These are phyloP conservation scores for Paramormyrops kingsleyae DNA, from an alignment of 2,113 vertebrate genomes.

Conservation along the genomic window DNA sequence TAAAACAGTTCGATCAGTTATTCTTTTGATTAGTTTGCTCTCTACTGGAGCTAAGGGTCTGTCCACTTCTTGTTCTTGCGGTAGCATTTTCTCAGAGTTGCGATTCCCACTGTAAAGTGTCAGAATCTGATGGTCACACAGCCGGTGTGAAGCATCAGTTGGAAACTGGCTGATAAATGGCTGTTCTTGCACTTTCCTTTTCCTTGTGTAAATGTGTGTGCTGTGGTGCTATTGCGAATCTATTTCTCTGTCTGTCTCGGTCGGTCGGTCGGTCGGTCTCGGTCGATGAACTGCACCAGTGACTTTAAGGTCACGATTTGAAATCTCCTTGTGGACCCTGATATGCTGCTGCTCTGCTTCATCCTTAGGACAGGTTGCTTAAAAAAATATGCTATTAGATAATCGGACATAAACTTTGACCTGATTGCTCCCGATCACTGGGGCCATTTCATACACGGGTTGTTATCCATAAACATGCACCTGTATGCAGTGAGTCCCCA, in stretches of 20 bases:
- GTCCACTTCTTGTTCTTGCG: background rate
- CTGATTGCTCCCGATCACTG: background rate
- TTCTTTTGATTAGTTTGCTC: background rate
- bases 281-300: background rate
- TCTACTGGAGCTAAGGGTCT: background rate
- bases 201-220: background rate
- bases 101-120: background rate
- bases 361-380: background rate
- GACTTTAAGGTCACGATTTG: background rate
- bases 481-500: background rate
- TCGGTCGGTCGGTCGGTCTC: background rate
- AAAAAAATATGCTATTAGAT: background rate
- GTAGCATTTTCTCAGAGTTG: background rate
- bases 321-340: background rate
- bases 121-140: background rate
- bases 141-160: background rate
- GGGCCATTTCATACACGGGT: background rate
- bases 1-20: background rate
- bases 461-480: background rate
- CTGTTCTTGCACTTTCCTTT: background rate
- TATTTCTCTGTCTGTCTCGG: background rate
- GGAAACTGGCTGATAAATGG: background rate
- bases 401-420: background rate
- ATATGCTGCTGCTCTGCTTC: background rate
- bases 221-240: background rate